Percentiles rank a stretch among this genome's conserved stretches.
Evolutionary conservation across 2,113 vertebrate species (phyloP).

Genomic region (Chamaetylas fuelleborni): DNA sequence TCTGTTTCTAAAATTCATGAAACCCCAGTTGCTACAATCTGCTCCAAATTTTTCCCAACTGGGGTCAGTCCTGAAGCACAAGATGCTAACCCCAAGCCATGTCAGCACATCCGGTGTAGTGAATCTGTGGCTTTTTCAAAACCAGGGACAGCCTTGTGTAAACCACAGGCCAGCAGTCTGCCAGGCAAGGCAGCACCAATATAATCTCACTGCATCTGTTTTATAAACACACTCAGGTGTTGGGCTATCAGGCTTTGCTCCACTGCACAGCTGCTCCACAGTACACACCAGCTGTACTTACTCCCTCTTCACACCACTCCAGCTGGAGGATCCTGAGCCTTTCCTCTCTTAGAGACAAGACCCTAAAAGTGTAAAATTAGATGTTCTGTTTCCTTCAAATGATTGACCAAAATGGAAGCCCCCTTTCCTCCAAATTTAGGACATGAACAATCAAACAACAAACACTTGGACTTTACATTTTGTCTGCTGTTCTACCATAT

Average conservation of each 20-base stretch:
- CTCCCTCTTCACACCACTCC: neutral
- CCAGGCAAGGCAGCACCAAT: neutral
- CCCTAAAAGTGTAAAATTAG: neutral
- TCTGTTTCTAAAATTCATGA: neutral
- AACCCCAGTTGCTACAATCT: neutral
- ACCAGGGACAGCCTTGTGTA: neutral
- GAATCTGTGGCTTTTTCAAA: slow-evolving; percentile 9
- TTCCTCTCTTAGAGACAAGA: neutral
- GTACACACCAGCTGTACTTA: neutral
- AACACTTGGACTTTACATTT: neutral
- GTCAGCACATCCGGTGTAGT: neutral
- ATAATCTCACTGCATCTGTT: neutral
- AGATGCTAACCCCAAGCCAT: neutral
- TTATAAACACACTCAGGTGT: slow-evolving; percentile 5
- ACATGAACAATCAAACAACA: neutral
- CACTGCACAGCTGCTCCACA: neutral
- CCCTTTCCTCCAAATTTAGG: neutral
- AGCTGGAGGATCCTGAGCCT: neutral
- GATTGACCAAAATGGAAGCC: neutral
- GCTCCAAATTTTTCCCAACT: neutral
- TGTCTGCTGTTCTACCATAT: neutral
- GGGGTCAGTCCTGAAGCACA: neutral
- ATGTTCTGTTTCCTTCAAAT: neutral
- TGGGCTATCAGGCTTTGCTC: neutral
- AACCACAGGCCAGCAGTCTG: neutral